A percentile compares a stretch with the other conserved stretches of the same genome.
Conservation (phyloP, 1,140 invertebrate species). For the Drosophila elegans region DNA sequence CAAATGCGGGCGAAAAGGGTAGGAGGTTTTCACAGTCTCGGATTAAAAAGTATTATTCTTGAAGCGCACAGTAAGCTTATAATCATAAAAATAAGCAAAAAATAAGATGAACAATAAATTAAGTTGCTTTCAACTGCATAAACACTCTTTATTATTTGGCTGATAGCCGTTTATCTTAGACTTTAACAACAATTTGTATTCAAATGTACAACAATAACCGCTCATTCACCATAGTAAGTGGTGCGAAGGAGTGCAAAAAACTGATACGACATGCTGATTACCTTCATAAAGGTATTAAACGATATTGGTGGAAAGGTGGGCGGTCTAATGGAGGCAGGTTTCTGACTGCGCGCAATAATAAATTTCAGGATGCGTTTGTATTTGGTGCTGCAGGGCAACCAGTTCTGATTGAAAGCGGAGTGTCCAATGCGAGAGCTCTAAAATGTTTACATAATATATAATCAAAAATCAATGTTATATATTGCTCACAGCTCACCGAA, state of each 20-base stretch:
- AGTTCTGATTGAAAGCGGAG: slow-evolving; percentile 70
- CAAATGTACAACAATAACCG: too few relatives aligned
- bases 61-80: background rate
- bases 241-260: slow-evolving; percentile 70
- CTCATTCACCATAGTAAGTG: slow-evolving; percentile 55
- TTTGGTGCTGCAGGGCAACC: slow-evolving; percentile 54
- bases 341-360: slow-evolving; percentile 70
- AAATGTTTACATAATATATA: background rate
- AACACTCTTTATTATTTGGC: background rate
- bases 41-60: slow-evolving; percentile 16
- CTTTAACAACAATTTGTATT: too few relatives aligned
- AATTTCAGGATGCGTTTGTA: slow-evolving; percentile 63
- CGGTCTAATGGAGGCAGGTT: slow-evolving; percentile 69
- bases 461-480: background rate
- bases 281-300: slow-evolving; percentile 75
- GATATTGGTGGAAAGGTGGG: slow-evolving; percentile 75
- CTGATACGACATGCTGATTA: slow-evolving; percentile 77
- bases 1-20: background rate
- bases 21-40: slow-evolving; percentile 11
- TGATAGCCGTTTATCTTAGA: too few relatives aligned
- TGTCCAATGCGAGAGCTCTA: slow-evolving; percentile 67
- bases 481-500: slow-evolving; percentile 45
- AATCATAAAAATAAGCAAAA: background rate
- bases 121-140: background rate
- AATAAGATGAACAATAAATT: background rate